phyloP scores from a whole-genome alignment of 2,888 invertebrate species.

The Cataglyphis altisquamis region DNA sequence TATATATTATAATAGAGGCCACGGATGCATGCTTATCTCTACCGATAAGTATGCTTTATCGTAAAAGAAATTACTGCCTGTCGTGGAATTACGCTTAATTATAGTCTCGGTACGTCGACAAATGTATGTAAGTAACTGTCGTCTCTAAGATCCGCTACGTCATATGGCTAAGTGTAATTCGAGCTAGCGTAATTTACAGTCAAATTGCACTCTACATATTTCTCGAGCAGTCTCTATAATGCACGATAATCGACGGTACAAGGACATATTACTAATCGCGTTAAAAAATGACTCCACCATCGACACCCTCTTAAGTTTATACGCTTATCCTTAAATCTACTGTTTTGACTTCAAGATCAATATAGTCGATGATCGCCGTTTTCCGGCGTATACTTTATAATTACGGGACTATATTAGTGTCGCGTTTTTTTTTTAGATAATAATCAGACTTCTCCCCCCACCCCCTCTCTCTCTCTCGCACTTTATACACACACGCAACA shows the following conservation, averaged over 20 bases:
- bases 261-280: conserved; percentile 52
- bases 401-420: conserved; percentile 37
- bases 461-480: background rate
- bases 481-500: conserved; percentile 1
- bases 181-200: conserved; percentile 55
- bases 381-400: conserved; percentile 35
- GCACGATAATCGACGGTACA: conserved; percentile 52
- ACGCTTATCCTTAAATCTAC: conserved; percentile 42
- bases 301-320: conserved; percentile 35
- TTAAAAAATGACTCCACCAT: conserved; percentile 52
- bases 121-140: conserved; percentile 48
- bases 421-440: conserved; percentile 12
- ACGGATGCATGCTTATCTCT: conserved; percentile 64
- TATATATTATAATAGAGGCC: conserved; percentile 44
- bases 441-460: conserved; percentile 38
- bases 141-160: conserved; percentile 52
- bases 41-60: conserved; percentile 38
- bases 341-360: conserved; percentile 47
- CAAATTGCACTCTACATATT: conserved; percentile 48
- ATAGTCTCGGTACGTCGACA: conserved; percentile 29
- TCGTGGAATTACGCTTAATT: conserved; percentile 37
- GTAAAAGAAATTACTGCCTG: conserved; percentile 37
- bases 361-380: conserved; percentile 51
- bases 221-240: conserved; percentile 53
- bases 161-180: conserved; percentile 52